Conservation (phyloP, 1,140 invertebrate species). For the Sitobion miscanthi region DNA sequence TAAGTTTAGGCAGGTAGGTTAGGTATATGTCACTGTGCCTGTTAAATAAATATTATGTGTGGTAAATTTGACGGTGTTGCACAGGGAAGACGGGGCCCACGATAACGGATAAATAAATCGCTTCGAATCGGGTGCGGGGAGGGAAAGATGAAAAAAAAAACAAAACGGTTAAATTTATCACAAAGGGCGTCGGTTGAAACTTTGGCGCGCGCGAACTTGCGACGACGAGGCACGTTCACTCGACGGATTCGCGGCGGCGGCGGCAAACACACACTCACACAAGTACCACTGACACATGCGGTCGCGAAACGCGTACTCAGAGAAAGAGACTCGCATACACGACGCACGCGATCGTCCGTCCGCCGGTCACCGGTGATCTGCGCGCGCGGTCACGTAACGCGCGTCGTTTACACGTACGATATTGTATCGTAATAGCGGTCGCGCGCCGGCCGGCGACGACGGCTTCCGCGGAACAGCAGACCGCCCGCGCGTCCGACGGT, state of each 20-base stretch:
- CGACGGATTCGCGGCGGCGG: background rate
- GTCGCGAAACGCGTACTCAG: background rate
- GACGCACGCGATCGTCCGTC: conserved; percentile 32
- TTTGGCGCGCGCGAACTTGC: background rate
- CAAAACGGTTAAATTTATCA: background rate
- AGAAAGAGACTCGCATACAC: background rate
- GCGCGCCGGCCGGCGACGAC: background rate
- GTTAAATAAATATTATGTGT: background rate
- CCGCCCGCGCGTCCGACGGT: background rate
- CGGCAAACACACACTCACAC: background rate
- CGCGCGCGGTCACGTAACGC: conserved; percentile 23
- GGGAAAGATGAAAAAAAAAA: background rate
- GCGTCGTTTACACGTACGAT: background rate
- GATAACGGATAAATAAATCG: background rate
- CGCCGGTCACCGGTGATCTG: conserved; percentile 39
- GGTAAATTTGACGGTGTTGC: background rate
- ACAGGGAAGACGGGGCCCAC: background rate
- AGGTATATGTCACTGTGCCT: background rate
- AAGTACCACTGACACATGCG: background rate
- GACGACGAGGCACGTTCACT: background rate
- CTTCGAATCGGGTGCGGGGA: background rate
- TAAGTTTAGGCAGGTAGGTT: background rate
- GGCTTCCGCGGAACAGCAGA: background rate
- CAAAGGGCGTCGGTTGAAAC: background rate
- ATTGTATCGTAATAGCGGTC: background rate